Conservation (phyloP, 1,140 invertebrate genomes). For the Pseudomyrmex pallidus region DNA sequence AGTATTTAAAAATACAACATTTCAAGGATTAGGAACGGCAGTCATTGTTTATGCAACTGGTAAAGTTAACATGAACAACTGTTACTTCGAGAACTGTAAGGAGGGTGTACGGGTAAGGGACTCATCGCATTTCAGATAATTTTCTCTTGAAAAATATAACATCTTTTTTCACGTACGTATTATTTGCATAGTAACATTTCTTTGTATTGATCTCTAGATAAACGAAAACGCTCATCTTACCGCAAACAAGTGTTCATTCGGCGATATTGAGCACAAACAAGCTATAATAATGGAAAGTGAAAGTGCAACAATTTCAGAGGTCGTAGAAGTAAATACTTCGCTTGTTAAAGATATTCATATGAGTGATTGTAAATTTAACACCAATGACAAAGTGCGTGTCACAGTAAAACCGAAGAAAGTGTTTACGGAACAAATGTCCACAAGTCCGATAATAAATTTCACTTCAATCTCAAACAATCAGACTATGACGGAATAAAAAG, state of each 20-base stretch:
- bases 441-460: too few species aligned
- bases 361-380: constrained; percentile 78
- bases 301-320: constrained; percentile 67
- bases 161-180: background rate
- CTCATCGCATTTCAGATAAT: background rate
- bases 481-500: too few species aligned
- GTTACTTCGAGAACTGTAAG: constrained; percentile 77
- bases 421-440: too few species aligned
- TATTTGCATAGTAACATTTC: constrained; percentile 6
- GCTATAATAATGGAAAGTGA: constrained; percentile 80
- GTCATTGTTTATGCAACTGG: constrained; percentile 77
- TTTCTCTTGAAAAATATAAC: background rate
- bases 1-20: constrained; percentile 74
- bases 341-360: constrained; percentile 71
- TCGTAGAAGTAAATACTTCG: constrained; percentile 71
- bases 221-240: constrained; percentile 74
- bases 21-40: constrained; percentile 80
- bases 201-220: constrained; percentile 59
- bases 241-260: constrained; percentile 75
- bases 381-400: constrained; percentile 76
- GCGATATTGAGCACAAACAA: constrained; percentile 77
- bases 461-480: too few species aligned
- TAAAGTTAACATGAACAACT: constrained; percentile 75
- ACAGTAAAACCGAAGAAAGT: constrained; percentile 67
- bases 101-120: constrained; percentile 80